Evolutionary conservation across 2,888 invertebrate species (phyloP), one percentile per base, ranked within the genome.

Genomic region (Aromia moschata): DNA sequence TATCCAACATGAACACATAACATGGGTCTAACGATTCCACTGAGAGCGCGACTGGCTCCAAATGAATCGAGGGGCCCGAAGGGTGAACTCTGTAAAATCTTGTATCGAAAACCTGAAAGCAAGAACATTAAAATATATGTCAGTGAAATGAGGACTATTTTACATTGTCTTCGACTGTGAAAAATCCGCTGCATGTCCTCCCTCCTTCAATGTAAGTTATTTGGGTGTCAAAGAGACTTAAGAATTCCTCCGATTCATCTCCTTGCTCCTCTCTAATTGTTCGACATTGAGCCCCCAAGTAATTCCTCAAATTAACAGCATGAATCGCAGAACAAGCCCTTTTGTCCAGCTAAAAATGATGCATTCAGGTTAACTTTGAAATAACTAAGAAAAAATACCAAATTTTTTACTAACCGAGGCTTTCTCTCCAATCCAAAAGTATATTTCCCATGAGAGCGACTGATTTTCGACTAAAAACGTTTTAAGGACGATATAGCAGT

Each of bases 351-450:
- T 92, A 72, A 30, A 76, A n/a, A n/a, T n/a, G n/a, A n/a, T n/a
- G n/a, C n/a, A n/a, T n/a, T n/a, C n/a, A n/a, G n/a, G n/a, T n/a
- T n/a, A n/a, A n/a, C n/a, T n/a, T n/a, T n/a, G n/a, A n/a, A n/a
- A n/a, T n/a, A n/a, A n/a, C n/a, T n/a, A n/a, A n/a, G n/a, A n/a
- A n/a, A n/a, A n/a, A n/a, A n/a, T n/a, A n/a, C n/a, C n/a, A n/a
- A n/a, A n/a, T n/a, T n/a, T 25, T 33, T 33, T 41, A 80, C 84
- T 86, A 83, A 97, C 92, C 9, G 97, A 91, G 1, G 97, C 93
- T 75, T 94, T 91, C 61, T 91, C 93, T 25, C 99, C 99, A 73
- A 99, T 99, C 99, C 98, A 99, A 81, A 98, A 99, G 83, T 91
- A 99, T 74, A 99, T 99, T 72, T 95, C 91, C 96, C 98, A 98